Conservation (phyloP, 2,888 invertebrate species). For the Volucella inflata region DNA sequence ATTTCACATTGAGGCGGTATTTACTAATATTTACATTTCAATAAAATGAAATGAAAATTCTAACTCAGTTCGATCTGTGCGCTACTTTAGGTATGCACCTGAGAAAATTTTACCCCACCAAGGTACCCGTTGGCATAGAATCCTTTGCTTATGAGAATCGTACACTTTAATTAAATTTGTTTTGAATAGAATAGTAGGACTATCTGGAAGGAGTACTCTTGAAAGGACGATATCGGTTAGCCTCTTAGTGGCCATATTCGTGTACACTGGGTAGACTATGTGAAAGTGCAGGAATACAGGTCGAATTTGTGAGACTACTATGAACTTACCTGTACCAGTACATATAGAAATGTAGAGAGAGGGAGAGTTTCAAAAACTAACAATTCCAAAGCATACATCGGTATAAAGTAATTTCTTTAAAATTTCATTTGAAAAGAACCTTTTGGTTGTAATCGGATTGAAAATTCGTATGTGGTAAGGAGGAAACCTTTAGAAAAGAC, state of each 20-base stretch:
- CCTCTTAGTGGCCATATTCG: constrained; percentile 9
- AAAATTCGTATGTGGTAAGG: background rate
- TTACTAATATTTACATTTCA: constrained; percentile 68
- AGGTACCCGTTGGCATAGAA: background rate
- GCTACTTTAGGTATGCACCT: constrained; percentile 19
- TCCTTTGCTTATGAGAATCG: constrained; percentile 50
- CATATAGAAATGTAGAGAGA: constrained; percentile 1
- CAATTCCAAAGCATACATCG: background rate
- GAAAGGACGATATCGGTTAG: background rate
- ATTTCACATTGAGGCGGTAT: constrained; percentile 25
- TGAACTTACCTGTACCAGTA: background rate
- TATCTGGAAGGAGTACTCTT: background rate
- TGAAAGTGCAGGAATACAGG: constrained; percentile 44
- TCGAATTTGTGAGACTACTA: constrained; percentile 37
- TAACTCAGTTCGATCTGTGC: constrained; percentile 55
- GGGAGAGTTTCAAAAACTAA: constrained; percentile 7
- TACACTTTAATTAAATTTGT: constrained; percentile 73
- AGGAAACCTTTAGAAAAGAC: too few species aligned
- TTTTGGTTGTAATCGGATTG: constrained; percentile 41
- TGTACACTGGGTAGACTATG: background rate
- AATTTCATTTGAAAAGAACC: constrained; percentile 23
- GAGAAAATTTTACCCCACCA: constrained; percentile 11
- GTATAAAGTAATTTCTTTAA: constrained; percentile 34
- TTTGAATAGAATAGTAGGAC: constrained; percentile 32
- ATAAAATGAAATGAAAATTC: constrained; percentile 71